phyloP scores from a whole-genome alignment of 2,113 vertebrate genomes.

The Perca schrenkii region DNA sequence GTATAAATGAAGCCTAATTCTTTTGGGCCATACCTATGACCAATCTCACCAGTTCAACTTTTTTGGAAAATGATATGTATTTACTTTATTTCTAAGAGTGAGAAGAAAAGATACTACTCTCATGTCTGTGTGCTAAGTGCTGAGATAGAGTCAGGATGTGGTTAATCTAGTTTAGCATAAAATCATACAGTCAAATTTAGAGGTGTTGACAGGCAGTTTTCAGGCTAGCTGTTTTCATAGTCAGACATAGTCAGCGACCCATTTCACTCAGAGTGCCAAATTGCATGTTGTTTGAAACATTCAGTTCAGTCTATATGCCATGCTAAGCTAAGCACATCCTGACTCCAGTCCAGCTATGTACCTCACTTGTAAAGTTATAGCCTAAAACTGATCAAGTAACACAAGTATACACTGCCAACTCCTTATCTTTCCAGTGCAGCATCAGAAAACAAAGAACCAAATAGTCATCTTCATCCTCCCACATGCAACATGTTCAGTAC shows the following conservation, averaged over 20 bases:
- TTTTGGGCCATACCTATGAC: neutral
- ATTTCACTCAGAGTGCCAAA: too few species aligned
- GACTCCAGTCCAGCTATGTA: too few species aligned
- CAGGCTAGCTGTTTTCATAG: too few species aligned
- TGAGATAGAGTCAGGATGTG: neutral
- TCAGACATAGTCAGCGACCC: too few species aligned
- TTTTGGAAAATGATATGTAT: neutral
- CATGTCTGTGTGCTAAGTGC: neutral
- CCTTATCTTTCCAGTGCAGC: too few species aligned
- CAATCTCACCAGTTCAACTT: too few species aligned
- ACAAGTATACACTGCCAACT: neutral
- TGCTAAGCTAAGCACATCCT: neutral
- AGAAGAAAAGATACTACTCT: neutral
- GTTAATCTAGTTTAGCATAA: too few species aligned
- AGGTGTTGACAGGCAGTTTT: too few species aligned
- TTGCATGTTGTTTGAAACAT: too few species aligned
- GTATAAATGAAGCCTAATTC: neutral
- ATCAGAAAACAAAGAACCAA: slow-evolving; percentile 3
- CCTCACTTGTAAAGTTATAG: neutral
- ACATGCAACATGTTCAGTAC: slow-evolving; percentile 31
- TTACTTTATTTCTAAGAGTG: neutral
- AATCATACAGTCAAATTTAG: too few species aligned
- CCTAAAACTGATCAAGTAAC: neutral
- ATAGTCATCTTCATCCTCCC: slow-evolving; percentile 36
- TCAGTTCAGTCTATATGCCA: too few species aligned